A percentile compares a stretch with the other conserved stretches of the same genome.
phyloP scores from a whole-genome alignment of 1,140 invertebrate genomes.

The Homarus americanus region DNA sequence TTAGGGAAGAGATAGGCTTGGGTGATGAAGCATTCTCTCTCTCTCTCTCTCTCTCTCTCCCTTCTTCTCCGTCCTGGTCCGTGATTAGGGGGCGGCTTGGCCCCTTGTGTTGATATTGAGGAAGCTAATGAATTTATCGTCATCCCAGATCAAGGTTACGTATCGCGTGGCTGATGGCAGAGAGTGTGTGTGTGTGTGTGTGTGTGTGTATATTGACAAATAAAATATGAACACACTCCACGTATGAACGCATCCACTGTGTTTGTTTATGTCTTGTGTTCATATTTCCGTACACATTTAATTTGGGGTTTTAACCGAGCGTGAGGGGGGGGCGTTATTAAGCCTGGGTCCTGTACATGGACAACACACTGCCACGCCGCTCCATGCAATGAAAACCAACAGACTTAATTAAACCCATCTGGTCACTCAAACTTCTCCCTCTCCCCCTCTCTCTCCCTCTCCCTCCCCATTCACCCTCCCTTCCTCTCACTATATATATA shows the following conservation, averaged over 20 bases:
- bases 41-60: too few relatives aligned
- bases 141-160: background rate
- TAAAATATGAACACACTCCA: too few relatives aligned
- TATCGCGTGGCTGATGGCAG: background rate
- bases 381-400: constrained; percentile 39
- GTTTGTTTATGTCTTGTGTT: background rate
- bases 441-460: background rate
- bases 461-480: background rate
- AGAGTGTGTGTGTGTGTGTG: background rate
- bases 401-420: constrained; percentile 37
- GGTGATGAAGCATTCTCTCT: too few relatives aligned
- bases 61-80: too few relatives aligned
- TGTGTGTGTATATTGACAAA: background rate
- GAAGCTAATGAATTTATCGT: background rate
- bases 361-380: background rate
- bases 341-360: background rate
- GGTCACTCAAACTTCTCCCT: constrained; percentile 33
- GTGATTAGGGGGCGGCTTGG: too few relatives aligned
- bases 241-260: background rate
- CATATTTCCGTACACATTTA: background rate
- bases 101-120: background rate
- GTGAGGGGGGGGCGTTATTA: background rate
- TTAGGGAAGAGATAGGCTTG: too few relatives aligned
- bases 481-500: background rate
- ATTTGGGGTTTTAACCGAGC: background rate